Percentiles rank a stretch among this genome's conserved stretches.
phyloP scores from a whole-genome alignment of 2,888 invertebrate genomes.

The Cerceris rybyensis region DNA sequence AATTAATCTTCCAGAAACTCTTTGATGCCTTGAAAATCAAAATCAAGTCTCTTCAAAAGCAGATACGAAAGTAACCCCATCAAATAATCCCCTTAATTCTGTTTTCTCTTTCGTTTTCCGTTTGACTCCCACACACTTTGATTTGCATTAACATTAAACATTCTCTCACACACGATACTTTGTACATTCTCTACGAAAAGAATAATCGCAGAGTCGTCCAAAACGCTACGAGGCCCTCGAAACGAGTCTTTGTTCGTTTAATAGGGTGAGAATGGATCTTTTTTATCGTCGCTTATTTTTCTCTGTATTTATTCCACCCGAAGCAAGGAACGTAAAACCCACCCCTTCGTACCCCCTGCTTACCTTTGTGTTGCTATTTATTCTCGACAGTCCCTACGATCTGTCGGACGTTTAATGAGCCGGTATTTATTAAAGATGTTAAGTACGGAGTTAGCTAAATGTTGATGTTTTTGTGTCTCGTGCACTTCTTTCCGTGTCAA shows the following conservation, averaged over 20 bases:
- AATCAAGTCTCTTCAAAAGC: too few species aligned
- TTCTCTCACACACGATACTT: background rate
- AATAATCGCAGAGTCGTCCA: constrained; percentile 1
- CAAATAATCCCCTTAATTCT: too few species aligned
- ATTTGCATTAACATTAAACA: background rate
- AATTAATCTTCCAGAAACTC: too few species aligned
- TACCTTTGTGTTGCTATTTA: constrained; percentile 58
- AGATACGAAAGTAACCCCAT: too few species aligned
- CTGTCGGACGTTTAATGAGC: constrained; percentile 40
- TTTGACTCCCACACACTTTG: background rate
- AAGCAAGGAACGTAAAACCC: constrained; percentile 24
- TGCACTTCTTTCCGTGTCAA: constrained; percentile 81
- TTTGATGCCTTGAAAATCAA: too few species aligned
- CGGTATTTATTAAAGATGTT: constrained; percentile 52
- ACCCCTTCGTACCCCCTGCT: constrained; percentile 40
- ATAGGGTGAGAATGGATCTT: constrained; percentile 24
- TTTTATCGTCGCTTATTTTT: constrained; percentile 23
- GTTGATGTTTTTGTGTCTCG: constrained; percentile 81
- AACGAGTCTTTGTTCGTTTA: constrained; percentile 9
- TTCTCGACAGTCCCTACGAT: constrained; percentile 59
- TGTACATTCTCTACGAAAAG: constrained; percentile 8
- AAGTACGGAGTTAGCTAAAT: constrained; percentile 76
- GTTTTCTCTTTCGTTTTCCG: background rate
- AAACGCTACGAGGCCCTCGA: too few species aligned
- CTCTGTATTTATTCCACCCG: constrained; percentile 13